These are phyloP conservation scores for Uromys caudimaculatus DNA, from an alignment of 2,797 vertebrate genomes.

Conservation along the genomic window DNA sequence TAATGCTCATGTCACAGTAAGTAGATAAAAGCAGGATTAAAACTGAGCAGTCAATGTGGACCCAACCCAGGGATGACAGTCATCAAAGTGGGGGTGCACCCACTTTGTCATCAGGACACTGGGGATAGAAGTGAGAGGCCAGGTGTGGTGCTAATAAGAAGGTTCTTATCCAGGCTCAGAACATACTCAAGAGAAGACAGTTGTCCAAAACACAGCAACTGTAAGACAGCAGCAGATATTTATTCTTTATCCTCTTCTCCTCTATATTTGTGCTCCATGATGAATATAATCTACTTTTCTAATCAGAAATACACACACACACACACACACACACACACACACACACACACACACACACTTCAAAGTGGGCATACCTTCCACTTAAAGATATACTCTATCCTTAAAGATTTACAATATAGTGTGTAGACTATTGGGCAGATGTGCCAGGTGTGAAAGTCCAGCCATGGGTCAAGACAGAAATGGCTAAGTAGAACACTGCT, in stretches of 20 bases:
- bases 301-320: too few relatives aligned
- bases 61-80: background rate
- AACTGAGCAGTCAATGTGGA: background rate
- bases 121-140: background rate
- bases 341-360: too few relatives aligned
- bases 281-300: background rate
- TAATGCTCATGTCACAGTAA: background rate
- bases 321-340: too few relatives aligned
- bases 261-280: background rate
- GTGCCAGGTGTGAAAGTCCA: background rate
- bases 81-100: background rate
- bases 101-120: background rate
- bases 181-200: background rate
- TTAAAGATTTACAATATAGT: background rate
- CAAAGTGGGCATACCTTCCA: background rate
- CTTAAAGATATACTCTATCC: background rate
- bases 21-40: background rate
- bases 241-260: background rate
- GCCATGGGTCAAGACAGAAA: background rate
- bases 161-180: background rate
- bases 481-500: too few relatives aligned
- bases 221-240: background rate
- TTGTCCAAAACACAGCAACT: background rate
- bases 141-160: background rate
- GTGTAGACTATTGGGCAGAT: background rate